These are phyloP conservation scores for Sylvilagus floridanus DNA, from an alignment of 2,797 vertebrate species.

Conservation along the genomic window DNA sequence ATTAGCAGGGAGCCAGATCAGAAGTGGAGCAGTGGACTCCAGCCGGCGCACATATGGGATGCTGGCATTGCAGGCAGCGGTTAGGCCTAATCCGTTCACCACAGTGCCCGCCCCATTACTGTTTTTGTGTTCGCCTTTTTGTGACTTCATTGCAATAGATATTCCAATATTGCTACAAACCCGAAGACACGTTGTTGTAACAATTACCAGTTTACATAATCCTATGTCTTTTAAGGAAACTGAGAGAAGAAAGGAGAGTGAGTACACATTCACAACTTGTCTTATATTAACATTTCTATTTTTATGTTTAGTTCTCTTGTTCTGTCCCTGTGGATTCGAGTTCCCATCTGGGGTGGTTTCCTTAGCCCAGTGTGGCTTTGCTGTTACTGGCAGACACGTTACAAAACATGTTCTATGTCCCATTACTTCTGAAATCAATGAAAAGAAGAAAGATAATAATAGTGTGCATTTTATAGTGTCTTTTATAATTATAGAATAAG, in stretches of 20 bases:
- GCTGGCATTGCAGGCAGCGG: no score
- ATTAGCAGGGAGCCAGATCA: no score
- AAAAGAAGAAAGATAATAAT: background rate
- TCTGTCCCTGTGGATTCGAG: background rate
- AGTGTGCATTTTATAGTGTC: background rate
- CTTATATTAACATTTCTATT: background rate
- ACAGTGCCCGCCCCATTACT: background rate
- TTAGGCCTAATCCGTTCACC: no score
- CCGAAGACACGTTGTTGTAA: background rate
- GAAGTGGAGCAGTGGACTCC: no score
- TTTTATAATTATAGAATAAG: background rate
- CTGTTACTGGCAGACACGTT: background rate
- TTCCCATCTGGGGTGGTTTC: background rate
- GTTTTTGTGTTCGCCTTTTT: background rate
- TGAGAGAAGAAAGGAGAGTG: background rate
- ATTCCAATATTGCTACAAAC: background rate
- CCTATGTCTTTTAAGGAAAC: background rate
- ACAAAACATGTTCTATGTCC: background rate
- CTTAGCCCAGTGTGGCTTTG: background rate
- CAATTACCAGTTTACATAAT: background rate
- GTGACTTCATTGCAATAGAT: background rate
- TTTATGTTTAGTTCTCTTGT: background rate
- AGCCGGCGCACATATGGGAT: no score
- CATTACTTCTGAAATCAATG: background rate
- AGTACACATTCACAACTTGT: background rate